Conservation (phyloP, 2,113 vertebrate genomes). For the Burhinus oedicnemus region DNA sequence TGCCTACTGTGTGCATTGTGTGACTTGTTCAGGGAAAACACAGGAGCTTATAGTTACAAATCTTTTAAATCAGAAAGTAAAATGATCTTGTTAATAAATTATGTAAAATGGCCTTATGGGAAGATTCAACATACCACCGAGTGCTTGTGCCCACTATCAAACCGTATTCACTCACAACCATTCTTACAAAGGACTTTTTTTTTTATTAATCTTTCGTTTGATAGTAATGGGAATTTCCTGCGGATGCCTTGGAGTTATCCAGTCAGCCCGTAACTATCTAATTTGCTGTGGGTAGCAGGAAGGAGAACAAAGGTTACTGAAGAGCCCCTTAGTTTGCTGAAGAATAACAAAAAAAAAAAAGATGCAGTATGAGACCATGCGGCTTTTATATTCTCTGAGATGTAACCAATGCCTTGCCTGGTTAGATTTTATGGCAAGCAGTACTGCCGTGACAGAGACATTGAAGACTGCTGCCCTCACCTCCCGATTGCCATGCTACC, state of each 20-base stretch:
- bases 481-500: neutral
- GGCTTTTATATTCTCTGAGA: neutral
- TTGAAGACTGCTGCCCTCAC: neutral
- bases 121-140: conserved; percentile 51
- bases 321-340: conserved; percentile 3
- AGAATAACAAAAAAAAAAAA: neutral
- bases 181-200: conserved; percentile 26
- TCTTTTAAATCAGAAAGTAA: conserved; percentile 69
- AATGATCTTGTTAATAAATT: conserved; percentile 64
- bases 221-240: conserved; percentile 42
- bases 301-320: conserved; percentile 36
- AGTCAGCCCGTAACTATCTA: neutral
- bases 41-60: conserved; percentile 66
- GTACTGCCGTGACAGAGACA: neutral
- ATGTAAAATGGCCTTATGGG: conserved; percentile 66
- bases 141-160: conserved; percentile 40
- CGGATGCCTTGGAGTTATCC: conserved; percentile 36
- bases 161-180: conserved; percentile 7
- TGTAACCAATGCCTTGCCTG: neutral
- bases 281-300: conserved; percentile 19
- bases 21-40: conserved; percentile 66
- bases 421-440: conserved; percentile 8
- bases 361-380: neutral
- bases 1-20: conserved; percentile 78
- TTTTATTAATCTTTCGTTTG: neutral